Percentiles rank a stretch among this genome's conserved stretches.
These are phyloP conservation scores for Palythoa caribaeorum DNA, from an alignment of 92 coral and sea anemone genomes.

Conservation along the genomic window DNA sequence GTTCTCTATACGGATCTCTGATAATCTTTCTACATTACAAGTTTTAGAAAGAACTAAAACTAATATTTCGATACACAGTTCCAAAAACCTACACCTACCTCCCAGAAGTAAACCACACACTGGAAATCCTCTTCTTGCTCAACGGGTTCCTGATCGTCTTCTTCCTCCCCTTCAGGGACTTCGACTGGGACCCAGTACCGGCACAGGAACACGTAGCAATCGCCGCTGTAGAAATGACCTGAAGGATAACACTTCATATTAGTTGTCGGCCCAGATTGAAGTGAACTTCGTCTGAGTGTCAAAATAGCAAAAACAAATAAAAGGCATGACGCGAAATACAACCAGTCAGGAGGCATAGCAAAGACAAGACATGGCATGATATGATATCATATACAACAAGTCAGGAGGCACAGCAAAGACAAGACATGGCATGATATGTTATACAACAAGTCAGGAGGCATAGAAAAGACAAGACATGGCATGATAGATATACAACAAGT, in stretches of 20 bases:
- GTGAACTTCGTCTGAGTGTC: neutral
- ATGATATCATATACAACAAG: no score
- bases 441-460: no score
- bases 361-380: no score
- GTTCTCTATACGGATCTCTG: neutral
- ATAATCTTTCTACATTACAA: neutral
- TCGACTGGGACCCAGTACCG: slow-evolving; percentile 99
- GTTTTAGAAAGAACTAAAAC: neutral
- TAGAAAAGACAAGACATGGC: no score
- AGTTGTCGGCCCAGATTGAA: neutral
- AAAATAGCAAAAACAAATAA: no score
- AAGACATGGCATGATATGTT: no score
- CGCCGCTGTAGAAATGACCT: slow-evolving; percentile 96
- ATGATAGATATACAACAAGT: no score
- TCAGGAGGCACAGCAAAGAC: no score
- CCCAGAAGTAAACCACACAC: slow-evolving; percentile 99
- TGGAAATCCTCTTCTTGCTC: slow-evolving; percentile 99
- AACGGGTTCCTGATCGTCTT: slow-evolving; percentile 81
- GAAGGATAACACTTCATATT: neutral
- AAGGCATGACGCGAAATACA: no score
- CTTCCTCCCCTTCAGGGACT: slow-evolving; percentile 87
- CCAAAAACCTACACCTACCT: slow-evolving; percentile 61
- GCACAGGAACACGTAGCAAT: slow-evolving; percentile 97
- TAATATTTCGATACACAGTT: neutral
- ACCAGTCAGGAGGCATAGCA: no score